Conservation (phyloP, 2,113 vertebrate genomes). For the Boleophthalmus pectinirostris region DNA sequence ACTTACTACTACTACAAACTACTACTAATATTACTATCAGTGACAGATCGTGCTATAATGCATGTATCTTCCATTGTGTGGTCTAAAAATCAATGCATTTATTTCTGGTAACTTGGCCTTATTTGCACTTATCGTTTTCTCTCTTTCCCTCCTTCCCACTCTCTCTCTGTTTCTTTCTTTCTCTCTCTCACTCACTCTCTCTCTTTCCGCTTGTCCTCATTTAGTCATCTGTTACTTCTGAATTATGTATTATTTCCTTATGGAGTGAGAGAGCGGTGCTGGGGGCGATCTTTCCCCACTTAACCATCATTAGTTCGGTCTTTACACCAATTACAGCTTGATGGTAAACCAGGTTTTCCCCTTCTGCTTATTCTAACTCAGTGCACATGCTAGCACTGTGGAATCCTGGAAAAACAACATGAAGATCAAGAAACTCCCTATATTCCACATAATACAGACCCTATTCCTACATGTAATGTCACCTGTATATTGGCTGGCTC, state of each 20-base stretch:
- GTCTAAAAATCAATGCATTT: background rate
- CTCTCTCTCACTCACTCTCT: constrained; percentile 17
- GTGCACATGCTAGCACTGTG: constrained; percentile 44
- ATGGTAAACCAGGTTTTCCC: constrained; percentile 56
- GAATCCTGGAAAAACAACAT: constrained; percentile 15
- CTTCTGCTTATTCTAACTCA: constrained; percentile 60
- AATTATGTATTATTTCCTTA: constrained; percentile 75
- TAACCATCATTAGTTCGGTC: constrained; percentile 71
- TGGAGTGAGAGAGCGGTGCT: constrained; percentile 72
- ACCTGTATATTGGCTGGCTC: background rate
- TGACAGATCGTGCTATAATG: background rate
- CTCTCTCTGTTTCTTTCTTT: constrained; percentile 29
- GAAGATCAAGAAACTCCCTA: background rate
- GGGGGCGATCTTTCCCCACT: constrained; percentile 65
- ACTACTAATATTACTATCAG: background rate
- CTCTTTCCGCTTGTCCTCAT: constrained; percentile 58
- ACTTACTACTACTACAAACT: background rate
- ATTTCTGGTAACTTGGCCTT: background rate
- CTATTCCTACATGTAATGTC: background rate
- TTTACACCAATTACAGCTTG: constrained; percentile 68
- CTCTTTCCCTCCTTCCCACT: constrained; percentile 11
- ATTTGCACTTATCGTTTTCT: constrained; percentile 1
- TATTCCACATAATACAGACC: background rate
- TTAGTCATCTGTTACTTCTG: constrained; percentile 70
- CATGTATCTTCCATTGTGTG: background rate